Base-by-base conservation (phyloP, 2,888 invertebrate genomes). In the Erebia palarica region DNA sequence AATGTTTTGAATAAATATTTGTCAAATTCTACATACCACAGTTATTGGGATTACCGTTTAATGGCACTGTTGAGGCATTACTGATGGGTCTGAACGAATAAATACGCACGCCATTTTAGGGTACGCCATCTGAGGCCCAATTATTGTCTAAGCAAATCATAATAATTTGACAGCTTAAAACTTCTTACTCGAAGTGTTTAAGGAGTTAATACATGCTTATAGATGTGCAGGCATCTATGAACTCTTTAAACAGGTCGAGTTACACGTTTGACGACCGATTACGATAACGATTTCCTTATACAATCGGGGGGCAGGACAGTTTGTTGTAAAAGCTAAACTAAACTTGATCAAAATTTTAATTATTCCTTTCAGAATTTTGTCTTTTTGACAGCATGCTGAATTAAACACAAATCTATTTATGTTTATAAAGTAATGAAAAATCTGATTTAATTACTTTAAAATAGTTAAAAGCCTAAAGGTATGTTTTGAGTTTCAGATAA, bases 1-100 rank as follows among this genome's bases (percentile, higher is more conserved):
- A 77, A 92, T 84, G 90, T 88, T 88, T 86, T 85, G 79, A 84
- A 85, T 58, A 84, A 80, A 84, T 80, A 83, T 87, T 88, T 88
- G 86, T 82, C 82, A 91, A 90, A 92, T 88, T 92, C 88, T 91
- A 91, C 90, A 86, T 81, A 80, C 80, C 76, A 76, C 78, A 78
- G 78, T 77, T 77, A 72, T 69, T 63, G 76, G 74, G 74, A 74
- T 78, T 74, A 76, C 79, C 79, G 79, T 79, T 69, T n/a, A 27
- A 64, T n/a, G 61, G 49, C 72, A 59, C 63, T 68, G 68, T 68
- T 72, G 58, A 47, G n/a, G 36, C 51, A 49, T 64, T 57, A 51
- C 21, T 14, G 10, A n/a, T 27, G 16, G 69, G 65, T 0, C n/a
- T 16, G 59, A 16, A 49, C 58, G 59, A 69, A 27, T 58, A 49